Conservation (phyloP, 2,888 invertebrate species). For the Pseudanteris insignis region DNA sequence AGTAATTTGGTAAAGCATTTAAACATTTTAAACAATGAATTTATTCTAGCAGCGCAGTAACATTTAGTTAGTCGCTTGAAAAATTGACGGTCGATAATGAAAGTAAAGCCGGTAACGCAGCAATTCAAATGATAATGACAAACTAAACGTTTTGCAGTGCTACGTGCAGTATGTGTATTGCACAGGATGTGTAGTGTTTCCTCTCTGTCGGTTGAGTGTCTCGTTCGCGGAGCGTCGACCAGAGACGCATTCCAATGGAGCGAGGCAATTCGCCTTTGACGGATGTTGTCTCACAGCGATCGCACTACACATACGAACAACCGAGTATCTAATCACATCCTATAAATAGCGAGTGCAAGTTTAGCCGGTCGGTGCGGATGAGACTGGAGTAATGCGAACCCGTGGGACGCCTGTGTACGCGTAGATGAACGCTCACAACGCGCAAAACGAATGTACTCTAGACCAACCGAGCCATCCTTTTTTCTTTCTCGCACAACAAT, state of each 20-base stretch:
- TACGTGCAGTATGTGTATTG: no score
- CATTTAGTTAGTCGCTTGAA: no score
- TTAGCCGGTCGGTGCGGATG: conserved; percentile 52
- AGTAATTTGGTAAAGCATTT: no score
- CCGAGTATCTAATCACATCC: conserved; percentile 58
- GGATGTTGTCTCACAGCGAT: conserved; percentile 49
- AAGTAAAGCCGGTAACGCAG: conserved; percentile 3
- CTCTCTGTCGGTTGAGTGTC: no score
- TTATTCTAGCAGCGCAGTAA: no score
- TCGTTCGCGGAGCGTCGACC: no score
- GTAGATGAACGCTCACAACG: conserved; percentile 24
- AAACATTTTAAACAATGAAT: no score
- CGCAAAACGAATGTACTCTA: no score
- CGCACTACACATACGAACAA: conserved; percentile 47
- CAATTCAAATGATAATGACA: neutral
- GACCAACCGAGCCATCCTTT: no score
- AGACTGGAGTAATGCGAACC: conserved; percentile 55
- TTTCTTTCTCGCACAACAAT: no score
- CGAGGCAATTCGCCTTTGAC: conserved; percentile 44
- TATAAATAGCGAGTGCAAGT: conserved; percentile 60
- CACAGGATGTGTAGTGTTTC: no score
- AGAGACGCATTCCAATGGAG: conserved; percentile 26
- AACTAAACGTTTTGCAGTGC: neutral
- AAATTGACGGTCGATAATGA: no score
- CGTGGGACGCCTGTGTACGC: conserved; percentile 53